These are phyloP conservation scores for Darevskia mixta DNA, from an alignment of 2,797 vertebrate genomes.

Conservation along the genomic window DNA sequence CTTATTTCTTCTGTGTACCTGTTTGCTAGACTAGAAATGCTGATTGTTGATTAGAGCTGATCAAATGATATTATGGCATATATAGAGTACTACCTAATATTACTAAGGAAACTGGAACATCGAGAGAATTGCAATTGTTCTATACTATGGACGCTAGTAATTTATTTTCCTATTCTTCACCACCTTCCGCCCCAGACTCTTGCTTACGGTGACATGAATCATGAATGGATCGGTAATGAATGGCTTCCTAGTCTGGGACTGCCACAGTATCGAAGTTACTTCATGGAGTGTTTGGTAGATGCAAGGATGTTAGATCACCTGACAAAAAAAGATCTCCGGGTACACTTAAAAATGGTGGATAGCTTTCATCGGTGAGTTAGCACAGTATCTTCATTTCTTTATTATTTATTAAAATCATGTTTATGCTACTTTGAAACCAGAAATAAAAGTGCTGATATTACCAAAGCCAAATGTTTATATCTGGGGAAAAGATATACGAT, in stretches of 20 bases:
- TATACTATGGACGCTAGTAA: constrained; percentile 19
- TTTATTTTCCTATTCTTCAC: constrained; percentile 48
- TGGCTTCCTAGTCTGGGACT: constrained; percentile 97
- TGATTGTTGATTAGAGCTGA: background rate
- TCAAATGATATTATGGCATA: background rate
- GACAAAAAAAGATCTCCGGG: constrained; percentile 97
- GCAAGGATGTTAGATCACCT: constrained; percentile 98
- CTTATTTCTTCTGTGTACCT: background rate
- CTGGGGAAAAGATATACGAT: background rate
- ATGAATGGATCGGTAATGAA: constrained; percentile 98
- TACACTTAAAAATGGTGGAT: constrained; percentile 99
- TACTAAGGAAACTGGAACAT: background rate
- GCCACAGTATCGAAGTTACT: constrained; percentile 98
- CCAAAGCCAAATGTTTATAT: background rate
- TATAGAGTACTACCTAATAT: background rate
- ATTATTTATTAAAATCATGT: too few species aligned
- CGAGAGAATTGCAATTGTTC: background rate
- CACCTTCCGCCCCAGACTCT: constrained; percentile 83
- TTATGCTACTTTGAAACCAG: too few species aligned
- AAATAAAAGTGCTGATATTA: background rate
- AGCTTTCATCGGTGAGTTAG: constrained; percentile 94
- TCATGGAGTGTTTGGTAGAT: constrained; percentile 99
- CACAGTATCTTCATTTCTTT: background rate
- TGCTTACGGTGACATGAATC: constrained; percentile 98
- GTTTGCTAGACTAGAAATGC: background rate